Evolutionary conservation across 2,797 vertebrate species (phyloP), one percentile per base, ranked within the genome.

Genomic region (Sardinella longiceps): DNA sequence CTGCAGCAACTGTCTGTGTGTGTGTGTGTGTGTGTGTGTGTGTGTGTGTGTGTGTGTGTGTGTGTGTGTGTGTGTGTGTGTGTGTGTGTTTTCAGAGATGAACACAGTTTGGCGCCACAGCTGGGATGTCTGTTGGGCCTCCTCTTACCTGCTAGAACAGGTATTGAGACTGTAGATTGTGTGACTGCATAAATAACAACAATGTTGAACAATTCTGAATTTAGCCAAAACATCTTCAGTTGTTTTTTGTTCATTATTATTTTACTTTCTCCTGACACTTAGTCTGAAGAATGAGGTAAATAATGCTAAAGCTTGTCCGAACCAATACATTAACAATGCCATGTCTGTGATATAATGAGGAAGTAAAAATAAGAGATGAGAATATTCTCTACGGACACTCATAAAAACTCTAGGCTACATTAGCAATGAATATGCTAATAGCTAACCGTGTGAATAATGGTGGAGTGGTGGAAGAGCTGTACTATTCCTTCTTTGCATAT

Each of bases 41-140:
- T 46, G 80, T 81, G 46, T 81, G 50, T 81, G n/a, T 48, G 50
- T 66, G 46, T 50, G 30, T 51, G 28, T 81, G 80, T 48, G 46
- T 56, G 81, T 30, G 48, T 30, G 63, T 70, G 63, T 70, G 56
- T 60, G 56, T 60, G 56, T 60, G n/a, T 11, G n/a, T 60, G 56
- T 60, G 56, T 60, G n/a, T 23, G 20, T 56, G 18, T 2, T 53
- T 56, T 56, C 5, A 56, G 53, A 56, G n/a, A 56, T 56, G n/a
- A 56, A 56, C 20, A 56, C 20, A 56, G 3, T 50, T 25, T n/a
- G 56, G 56, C 11, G 1, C 12, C 63, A 5, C 30, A 70, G 63
- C 63, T 70, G 63, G 28, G 1, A 30, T 15, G 28, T 3, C 2
- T 4, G n/a, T n/a, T n/a, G n/a, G n/a, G n/a, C 60, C 58, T 20